These are phyloP conservation scores for Pangasius sanitwongsei DNA, from an alignment of 2,797 vertebrate genomes.

Conservation along the genomic window DNA sequence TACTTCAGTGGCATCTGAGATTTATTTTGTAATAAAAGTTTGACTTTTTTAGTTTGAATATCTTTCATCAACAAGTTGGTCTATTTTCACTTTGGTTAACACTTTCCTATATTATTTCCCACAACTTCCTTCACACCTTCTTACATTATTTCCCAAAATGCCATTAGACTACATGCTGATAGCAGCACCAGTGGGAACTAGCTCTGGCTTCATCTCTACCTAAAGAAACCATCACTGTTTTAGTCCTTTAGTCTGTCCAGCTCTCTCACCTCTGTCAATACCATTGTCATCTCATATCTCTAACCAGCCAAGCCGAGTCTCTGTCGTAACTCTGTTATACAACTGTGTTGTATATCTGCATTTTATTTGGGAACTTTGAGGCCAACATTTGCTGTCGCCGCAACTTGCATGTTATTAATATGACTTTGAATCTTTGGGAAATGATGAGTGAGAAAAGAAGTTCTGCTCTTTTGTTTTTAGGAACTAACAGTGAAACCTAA, in stretches of 20 bases:
- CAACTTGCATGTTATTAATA: not conserved
- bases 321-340: not conserved
- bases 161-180: not conserved
- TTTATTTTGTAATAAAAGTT: not conserved
- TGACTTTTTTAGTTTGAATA: not conserved
- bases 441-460: not conserved
- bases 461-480: not conserved
- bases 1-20: not conserved
- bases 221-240: not conserved
- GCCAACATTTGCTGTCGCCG: too few relatives aligned
- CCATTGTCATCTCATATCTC: not conserved
- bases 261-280: not conserved
- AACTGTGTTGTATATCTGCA: not conserved
- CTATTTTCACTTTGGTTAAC: not conserved
- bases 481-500: not conserved
- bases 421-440: not conserved
- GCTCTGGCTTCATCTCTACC: not conserved
- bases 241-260: not conserved
- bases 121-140: not conserved
- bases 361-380: not conserved
- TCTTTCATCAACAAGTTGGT: not conserved
- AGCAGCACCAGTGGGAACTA: not conserved
- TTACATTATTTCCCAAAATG: not conserved
- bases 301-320: not conserved
- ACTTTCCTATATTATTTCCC: not conserved